Evolutionary conservation across 2,888 invertebrate species (phyloP), one percentile per base, ranked within the genome.

Genomic region (Plemyria rubiginata): DNA sequence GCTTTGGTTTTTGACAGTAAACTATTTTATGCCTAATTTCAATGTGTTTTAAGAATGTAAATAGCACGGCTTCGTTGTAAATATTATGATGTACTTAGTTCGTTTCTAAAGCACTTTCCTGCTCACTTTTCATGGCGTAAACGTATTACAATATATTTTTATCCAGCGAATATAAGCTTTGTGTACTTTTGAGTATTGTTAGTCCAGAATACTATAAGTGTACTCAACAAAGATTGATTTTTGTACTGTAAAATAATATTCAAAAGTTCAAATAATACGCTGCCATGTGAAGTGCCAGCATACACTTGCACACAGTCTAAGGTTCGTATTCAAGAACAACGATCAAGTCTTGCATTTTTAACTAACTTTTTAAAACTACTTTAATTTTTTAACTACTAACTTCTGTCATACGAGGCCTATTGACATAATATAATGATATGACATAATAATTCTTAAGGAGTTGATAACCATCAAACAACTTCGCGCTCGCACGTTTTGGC

Each of bases 51-150:
- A 36, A 41, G 32, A 63, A 68, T 79, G 80, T 81, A 80, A 72
- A 80, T 79, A 79, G 16, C 55, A 52, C 51, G 70, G 75, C 78
- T 76, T 74, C 46, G 67, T 65, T 58, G 70, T 70, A 65, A 66
- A 70, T 68, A 68, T 67, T 64, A 62, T 43, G 29, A 54, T 52
- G 41, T 60, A 62, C 36, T 58, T 64, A 53, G 54, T 50, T 63
- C 45, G 49, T 55, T 55, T 59, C 16, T 50, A 48, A 32, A 57
- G 54, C 51, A 59, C 36, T 48, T 52, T 54, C 22, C 40, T 49
- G 49, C 50, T 36, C 32, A 54, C 49, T 58, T 54, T 41, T 38
- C 36, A 51, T 54, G 36, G 56, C 46, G 43, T 57, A 12, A 38
- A 51, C 15, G 7, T 12, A 49, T 16, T 29, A 53, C 29, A 15